phyloP scores from a whole-genome alignment of 2,888 invertebrate genomes.

The Lasioglossum leucozonium region DNA sequence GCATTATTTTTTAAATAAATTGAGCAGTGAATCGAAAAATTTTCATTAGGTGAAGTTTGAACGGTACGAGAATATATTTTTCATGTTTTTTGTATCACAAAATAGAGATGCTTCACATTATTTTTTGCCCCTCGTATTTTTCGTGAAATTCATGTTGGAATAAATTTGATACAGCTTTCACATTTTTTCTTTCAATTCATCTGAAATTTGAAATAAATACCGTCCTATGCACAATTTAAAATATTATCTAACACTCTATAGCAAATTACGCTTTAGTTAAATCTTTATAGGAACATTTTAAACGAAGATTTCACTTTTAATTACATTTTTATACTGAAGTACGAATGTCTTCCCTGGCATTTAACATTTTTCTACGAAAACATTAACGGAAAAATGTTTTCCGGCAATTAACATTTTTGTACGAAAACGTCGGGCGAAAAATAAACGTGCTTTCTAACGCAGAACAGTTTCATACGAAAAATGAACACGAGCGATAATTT shows the following conservation, averaged over 20 bases:
- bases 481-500: too few relatives aligned
- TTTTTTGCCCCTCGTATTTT: background rate
- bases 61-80: too few relatives aligned
- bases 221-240: background rate
- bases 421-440: background rate
- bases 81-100: background rate
- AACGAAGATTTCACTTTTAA: too few relatives aligned
- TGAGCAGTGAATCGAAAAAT: background rate
- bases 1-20: too few relatives aligned
- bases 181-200: too few relatives aligned
- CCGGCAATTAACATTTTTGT: background rate
- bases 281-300: background rate
- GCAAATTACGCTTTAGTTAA: background rate
- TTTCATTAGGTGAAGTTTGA: too few relatives aligned
- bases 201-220: background rate
- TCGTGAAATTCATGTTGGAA: background rate
- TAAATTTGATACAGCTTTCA: too few relatives aligned
- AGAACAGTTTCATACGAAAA: background rate
- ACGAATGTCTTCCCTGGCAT: too few relatives aligned
- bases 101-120: background rate
- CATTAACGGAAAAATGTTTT: background rate
- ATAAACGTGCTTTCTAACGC: background rate
- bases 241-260: too few relatives aligned
- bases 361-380: background rate
- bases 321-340: too few relatives aligned